Evolutionary conservation across 2,113 vertebrate species (phyloP).

Genomic region (Camelus bactrianus): DNA sequence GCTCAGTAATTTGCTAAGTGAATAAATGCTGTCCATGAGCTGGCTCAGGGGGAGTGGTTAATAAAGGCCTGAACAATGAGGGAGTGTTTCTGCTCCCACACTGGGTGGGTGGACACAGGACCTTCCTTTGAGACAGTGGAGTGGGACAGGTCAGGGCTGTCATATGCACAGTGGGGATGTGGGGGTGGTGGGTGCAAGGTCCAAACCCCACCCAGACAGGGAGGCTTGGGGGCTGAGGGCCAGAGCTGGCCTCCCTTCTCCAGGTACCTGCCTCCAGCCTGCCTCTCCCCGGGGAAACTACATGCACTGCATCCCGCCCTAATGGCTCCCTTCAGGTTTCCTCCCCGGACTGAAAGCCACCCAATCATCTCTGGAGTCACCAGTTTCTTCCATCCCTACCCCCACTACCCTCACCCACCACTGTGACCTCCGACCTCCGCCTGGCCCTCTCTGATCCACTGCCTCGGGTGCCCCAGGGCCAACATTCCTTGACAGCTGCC

Average conservation of each 20-base stretch:
- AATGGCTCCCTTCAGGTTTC: not conserved
- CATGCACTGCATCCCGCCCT: no score
- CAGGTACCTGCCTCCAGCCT: not conserved
- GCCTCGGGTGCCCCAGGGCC: not conserved
- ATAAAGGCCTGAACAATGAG: not conserved
- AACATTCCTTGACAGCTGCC: not conserved
- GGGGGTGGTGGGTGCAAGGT: not conserved
- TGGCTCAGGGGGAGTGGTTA: not conserved
- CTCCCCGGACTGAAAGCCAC: not conserved
- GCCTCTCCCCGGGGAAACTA: not conserved
- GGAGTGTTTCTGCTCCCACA: not conserved
- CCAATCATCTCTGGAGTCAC: not conserved
- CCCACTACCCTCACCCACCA: rapidly evolving
- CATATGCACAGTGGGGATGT: not conserved
- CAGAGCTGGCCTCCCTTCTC: not conserved
- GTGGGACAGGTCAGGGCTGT: not conserved
- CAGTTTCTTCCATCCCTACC: not conserved
- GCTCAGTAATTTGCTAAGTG: not conserved
- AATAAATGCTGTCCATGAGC: not conserved
- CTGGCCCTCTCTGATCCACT: not conserved
- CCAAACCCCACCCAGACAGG: not conserved
- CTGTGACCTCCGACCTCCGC: not conserved
- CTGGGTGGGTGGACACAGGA: not conserved
- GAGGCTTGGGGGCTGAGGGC: not conserved
- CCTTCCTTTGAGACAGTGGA: not conserved